Percentiles rank a stretch among this genome's conserved stretches.
Conservation (phyloP, 2,113 vertebrate genomes). For the Tetraodon nigroviridis region DNA sequence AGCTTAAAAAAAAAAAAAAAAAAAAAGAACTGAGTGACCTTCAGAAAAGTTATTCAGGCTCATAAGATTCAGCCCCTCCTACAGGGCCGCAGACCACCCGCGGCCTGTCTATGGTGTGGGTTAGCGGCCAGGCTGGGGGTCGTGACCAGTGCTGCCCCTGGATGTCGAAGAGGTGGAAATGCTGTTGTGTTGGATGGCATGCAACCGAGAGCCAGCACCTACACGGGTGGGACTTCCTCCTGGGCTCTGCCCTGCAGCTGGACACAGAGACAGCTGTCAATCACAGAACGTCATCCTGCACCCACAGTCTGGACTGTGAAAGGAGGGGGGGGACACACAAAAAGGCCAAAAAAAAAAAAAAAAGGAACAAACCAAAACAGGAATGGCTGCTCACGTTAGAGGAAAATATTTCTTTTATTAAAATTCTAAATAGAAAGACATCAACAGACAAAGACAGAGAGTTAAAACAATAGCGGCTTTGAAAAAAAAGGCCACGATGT, state of each 20-base stretch:
- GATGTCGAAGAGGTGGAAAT: slow-evolving; percentile 87
- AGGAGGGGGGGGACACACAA: not conserved
- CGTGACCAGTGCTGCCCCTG: slow-evolving; percentile 78
- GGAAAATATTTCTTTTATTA: slow-evolving; percentile 66
- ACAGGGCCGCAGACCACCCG: not conserved
- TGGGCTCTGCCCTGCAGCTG: slow-evolving; percentile 88
- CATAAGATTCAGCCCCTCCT: not conserved
- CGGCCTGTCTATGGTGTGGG: slow-evolving; percentile 2
- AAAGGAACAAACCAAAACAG: no score
- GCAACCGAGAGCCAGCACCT: slow-evolving; percentile 79
- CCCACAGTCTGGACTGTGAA: slow-evolving; percentile 7
- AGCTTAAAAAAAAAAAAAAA: slow-evolving; percentile 8
- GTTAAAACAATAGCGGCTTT: slow-evolving; percentile 30
- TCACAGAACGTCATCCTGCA: slow-evolving; percentile 38
- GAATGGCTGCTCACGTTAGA: slow-evolving; percentile 27
- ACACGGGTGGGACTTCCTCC: slow-evolving; percentile 82
- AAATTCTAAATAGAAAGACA: slow-evolving; percentile 64
- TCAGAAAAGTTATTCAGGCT: slow-evolving; percentile 17
- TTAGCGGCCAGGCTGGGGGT: slow-evolving; percentile 78
- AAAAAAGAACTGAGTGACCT: slow-evolving; percentile 1
- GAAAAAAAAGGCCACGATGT: slow-evolving; percentile 38
- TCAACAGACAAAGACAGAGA: slow-evolving; percentile 54
- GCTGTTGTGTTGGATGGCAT: slow-evolving; percentile 93
- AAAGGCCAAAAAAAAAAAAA: no score
- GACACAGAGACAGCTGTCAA: slow-evolving; percentile 66